Conservation (phyloP, 2,797 vertebrate genomes). For the Gymnothorax javanicus region DNA sequence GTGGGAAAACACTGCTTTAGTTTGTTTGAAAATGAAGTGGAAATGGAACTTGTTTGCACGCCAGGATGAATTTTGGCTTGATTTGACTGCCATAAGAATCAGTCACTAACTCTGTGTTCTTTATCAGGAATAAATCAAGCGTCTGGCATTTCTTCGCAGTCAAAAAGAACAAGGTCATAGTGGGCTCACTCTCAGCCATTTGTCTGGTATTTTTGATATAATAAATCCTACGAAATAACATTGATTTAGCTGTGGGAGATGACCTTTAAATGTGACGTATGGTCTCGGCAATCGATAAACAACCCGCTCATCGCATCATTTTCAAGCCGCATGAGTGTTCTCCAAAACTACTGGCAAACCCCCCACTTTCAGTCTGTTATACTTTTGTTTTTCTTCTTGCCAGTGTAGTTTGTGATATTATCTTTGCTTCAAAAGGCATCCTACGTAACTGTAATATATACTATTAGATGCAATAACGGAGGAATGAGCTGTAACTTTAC, state of each 20-base stretch:
- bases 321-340: background rate
- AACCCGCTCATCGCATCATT: background rate
- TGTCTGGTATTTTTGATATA: background rate
- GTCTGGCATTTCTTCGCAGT: background rate
- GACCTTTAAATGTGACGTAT: background rate
- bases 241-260: background rate
- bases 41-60: background rate
- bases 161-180: background rate
- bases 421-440: background rate
- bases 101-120: background rate
- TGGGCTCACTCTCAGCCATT: background rate
- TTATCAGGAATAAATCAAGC: background rate
- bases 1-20: background rate
- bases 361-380: background rate
- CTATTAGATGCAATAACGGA: no score
- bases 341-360: background rate
- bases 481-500: background rate
- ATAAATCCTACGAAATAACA: background rate
- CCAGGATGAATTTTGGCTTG: background rate
- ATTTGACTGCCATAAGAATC: background rate
- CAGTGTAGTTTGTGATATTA: background rate
- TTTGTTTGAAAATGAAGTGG: background rate
- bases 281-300: background rate
- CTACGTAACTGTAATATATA: background rate
- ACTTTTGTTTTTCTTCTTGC: background rate